These are phyloP conservation scores for Labia minor DNA, from an alignment of 2,888 invertebrate species.

Conservation along the genomic window DNA sequence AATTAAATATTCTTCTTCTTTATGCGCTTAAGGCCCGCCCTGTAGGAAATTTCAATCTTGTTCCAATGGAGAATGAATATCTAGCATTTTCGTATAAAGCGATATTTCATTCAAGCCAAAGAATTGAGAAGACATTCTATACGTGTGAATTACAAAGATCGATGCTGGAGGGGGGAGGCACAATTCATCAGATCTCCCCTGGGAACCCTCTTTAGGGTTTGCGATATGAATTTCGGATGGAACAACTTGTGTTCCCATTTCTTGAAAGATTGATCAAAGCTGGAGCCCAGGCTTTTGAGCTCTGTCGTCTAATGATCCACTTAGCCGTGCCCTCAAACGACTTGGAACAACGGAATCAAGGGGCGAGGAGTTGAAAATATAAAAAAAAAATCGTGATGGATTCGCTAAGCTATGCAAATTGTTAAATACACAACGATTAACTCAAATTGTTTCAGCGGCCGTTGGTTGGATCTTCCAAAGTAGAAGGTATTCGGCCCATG, in stretches of 20 bases:
- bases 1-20: too few species aligned
- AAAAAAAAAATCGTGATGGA: neutral
- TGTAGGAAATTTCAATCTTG: too few species aligned
- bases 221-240: neutral
- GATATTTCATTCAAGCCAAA: too few species aligned
- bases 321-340: neutral
- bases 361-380: neutral
- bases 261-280: conserved; percentile 13
- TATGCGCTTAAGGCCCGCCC: too few species aligned
- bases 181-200: neutral
- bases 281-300: neutral
- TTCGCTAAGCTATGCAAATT: neutral
- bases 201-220: neutral
- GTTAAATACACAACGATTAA: neutral
- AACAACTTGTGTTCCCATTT: neutral
- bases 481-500: too few species aligned
- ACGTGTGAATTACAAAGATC: neutral
- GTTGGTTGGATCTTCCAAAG: too few species aligned
- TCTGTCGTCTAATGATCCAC: neutral
- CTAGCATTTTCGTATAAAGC: too few species aligned
- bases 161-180: neutral
- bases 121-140: too few species aligned
- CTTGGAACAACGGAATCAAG: neutral
- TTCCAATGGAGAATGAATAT: too few species aligned
- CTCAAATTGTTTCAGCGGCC: neutral